Evolutionary conservation across 1,140 invertebrate species (phyloP), one percentile per base, ranked within the genome.

Genomic region (Pseudobourletiella spinata): DNA sequence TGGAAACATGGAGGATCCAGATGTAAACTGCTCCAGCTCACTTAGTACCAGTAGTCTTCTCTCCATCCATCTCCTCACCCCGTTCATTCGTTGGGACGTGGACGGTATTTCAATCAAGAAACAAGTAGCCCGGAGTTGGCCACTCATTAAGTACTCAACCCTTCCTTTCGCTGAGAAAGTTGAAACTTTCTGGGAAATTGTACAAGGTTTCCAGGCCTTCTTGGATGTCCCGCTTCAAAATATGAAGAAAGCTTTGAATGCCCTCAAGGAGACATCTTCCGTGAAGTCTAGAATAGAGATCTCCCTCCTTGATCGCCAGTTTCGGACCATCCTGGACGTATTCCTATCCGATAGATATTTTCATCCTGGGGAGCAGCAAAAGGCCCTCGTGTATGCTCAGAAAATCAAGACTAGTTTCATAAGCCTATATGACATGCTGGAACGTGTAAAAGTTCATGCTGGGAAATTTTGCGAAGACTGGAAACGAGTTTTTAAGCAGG

Each of bases 321-420:
- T 26, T 52, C 24, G 24, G 29, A 52, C 14, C 14, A 29, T 26
- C 20, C 24, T 25, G 22, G 16, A 26, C 22, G 11, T 11, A 8
- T 22, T 52, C 3, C 50, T 52, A 11, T 52, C 50, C 3, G 50
- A 52, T 26, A 8, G 50, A 26, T 52, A 52, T 52, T 52, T 52
- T 18, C 28, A 26, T 30, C 50, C 50, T 6, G 14, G 4, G 18
- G 50, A 52, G 24, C 50, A 52, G 22, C 22, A 52, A 3, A 52
- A 22, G 8, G 22, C 50, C 15, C 18, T 52, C 3, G 24, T 52
- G 24, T 30, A 3, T 15, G 8, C 6, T 3, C 11, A 11, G 4
- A 52, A 52, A 26, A 25, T 52, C 20, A 14, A 29, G 29, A 8
- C 24, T 4, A 14, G 6, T 26, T 52, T 52, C 18, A 14, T 3